Conservation (phyloP, 2,797 vertebrate species). For the Gallirallus australis region DNA sequence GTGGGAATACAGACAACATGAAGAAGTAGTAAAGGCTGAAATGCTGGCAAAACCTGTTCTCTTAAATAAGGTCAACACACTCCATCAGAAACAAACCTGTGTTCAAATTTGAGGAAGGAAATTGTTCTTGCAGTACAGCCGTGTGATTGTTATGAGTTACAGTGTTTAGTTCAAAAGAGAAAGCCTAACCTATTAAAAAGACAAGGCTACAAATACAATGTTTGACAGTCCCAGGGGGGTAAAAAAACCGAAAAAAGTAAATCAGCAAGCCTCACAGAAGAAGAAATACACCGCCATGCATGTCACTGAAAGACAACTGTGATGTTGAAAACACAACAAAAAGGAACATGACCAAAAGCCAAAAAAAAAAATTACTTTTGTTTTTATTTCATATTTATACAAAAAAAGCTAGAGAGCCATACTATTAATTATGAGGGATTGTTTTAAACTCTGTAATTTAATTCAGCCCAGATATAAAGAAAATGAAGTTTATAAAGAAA, state of each 20-base stretch:
- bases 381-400: background rate
- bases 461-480: background rate
- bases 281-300: background rate
- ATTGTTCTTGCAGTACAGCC: background rate
- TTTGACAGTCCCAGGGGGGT: background rate
- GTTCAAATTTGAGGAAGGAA: background rate
- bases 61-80: slow-evolving; percentile 7
- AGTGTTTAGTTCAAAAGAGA: background rate
- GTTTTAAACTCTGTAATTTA: background rate
- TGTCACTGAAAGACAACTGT: background rate
- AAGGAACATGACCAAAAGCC: background rate
- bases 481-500: background rate
- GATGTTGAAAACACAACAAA: background rate
- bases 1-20: background rate
- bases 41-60: background rate
- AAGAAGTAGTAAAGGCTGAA: background rate
- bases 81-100: background rate
- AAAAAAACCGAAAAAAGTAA: background rate
- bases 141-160: background rate
- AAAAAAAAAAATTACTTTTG: background rate
- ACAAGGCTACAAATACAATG: background rate
- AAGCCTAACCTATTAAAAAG: background rate
- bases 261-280: background rate
- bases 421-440: background rate
- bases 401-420: background rate